Conservation (phyloP, 2,797 vertebrate species). For the Bovichtus diacanthus region DNA sequence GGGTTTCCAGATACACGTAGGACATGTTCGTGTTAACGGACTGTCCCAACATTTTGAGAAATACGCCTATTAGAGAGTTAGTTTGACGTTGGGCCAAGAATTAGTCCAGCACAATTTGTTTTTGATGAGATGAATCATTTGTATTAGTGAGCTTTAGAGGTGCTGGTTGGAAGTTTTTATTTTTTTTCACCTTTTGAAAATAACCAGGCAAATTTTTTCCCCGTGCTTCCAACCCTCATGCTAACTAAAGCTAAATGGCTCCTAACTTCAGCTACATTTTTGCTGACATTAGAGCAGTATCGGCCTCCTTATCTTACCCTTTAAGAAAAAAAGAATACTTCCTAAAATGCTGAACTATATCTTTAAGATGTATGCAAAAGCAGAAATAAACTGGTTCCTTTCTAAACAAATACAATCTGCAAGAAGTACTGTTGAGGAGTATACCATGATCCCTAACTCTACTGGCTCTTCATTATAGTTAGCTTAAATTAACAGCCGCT, state of each 20-base stretch:
- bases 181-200: neutral
- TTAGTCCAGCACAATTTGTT: neutral
- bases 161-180: neutral
- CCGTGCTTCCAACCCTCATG: neutral
- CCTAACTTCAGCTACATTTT: neutral
- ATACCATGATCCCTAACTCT: slow-evolving; percentile 37
- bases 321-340: neutral
- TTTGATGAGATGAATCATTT: neutral
- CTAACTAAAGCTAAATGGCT: neutral
- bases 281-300: neutral
- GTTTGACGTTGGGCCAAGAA: neutral
- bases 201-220: neutral
- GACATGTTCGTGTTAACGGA: neutral
- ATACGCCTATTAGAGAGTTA: neutral
- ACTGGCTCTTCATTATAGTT: slow-evolving; percentile 73
- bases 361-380: neutral
- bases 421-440: slow-evolving; percentile 34
- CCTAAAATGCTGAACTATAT: neutral
- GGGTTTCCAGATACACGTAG: slow-evolving; percentile 15
- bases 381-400: slow-evolving; percentile 9
- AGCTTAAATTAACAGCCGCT: slow-evolving; percentile 74
- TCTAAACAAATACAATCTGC: slow-evolving; percentile 13
- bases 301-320: neutral
- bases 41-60: neutral
- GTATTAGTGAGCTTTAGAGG: neutral